Conservation (phyloP, 1,140 invertebrate genomes). For the Luehdorfia chinensis region DNA sequence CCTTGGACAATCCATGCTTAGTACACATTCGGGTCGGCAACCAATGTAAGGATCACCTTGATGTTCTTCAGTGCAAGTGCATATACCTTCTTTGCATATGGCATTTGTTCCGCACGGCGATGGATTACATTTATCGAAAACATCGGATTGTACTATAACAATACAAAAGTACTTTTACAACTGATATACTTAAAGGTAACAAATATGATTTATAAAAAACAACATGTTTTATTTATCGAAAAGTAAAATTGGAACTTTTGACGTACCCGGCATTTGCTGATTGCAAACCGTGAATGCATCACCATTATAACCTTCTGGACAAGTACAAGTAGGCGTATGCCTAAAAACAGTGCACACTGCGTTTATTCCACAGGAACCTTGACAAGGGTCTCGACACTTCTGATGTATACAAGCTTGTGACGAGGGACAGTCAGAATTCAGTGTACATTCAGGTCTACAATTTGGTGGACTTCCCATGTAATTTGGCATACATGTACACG, state of each 20-base stretch:
- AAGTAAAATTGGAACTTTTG: background rate
- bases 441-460: constrained; percentile 85
- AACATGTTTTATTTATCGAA: background rate
- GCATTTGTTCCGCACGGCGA: constrained; percentile 84
- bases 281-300: constrained; percentile 82
- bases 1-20: constrained; percentile 82
- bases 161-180: background rate
- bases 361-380: constrained; percentile 81
- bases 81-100: constrained; percentile 79
- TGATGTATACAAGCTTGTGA: constrained; percentile 83
- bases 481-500: constrained; percentile 82
- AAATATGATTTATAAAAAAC: background rate
- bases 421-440: constrained; percentile 84
- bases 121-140: constrained; percentile 71
- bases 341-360: constrained; percentile 85
- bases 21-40: constrained; percentile 84
- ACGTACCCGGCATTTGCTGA: constrained; percentile 21
- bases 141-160: constrained; percentile 30
- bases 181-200: background rate
- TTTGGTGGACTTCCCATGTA: constrained; percentile 85
- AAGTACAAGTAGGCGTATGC: constrained; percentile 86
- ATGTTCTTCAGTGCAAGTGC: constrained; percentile 82
- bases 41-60: constrained; percentile 83
- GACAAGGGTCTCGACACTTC: constrained; percentile 85
- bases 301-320: constrained; percentile 83